A percentile compares a stretch with the other conserved stretches of the same genome.
These are phyloP conservation scores for Marisa cornuarietis DNA, from an alignment of 1,140 invertebrate genomes.

Conservation along the genomic window DNA sequence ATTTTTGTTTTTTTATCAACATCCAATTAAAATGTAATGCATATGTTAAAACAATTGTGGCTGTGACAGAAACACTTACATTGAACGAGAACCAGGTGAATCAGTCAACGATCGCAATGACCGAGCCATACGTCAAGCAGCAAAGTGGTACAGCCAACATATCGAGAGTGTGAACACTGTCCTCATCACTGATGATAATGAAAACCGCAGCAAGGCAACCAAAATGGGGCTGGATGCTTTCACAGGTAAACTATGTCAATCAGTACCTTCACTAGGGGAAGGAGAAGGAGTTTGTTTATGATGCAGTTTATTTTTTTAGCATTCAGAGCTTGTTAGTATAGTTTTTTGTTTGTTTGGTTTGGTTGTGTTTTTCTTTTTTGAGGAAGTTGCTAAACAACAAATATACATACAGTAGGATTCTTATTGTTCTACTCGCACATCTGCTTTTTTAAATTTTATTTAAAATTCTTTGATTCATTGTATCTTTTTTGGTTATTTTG, in stretches of 20 bases:
- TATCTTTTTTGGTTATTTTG: too few species aligned
- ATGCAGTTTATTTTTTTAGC: neutral
- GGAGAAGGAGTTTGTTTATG: neutral
- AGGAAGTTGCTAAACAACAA: neutral
- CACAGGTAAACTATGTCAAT: slow-evolving; percentile 70
- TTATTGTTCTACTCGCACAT: too few species aligned
- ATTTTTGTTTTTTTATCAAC: too few species aligned
- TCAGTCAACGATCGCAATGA: slow-evolving; percentile 92
- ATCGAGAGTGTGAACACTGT: slow-evolving; percentile 71
- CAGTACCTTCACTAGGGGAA: slow-evolving; percentile 10
- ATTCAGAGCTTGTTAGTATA: too few species aligned
- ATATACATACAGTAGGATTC: neutral
- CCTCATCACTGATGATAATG: slow-evolving; percentile 87
- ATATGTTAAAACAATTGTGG: neutral
- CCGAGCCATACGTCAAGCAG: slow-evolving; percentile 83
- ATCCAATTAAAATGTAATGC: too few species aligned
- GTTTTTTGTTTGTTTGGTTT: slow-evolving; percentile 3
- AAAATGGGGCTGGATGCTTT: slow-evolving; percentile 75
- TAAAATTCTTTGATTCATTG: too few species aligned
- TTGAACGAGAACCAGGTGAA: slow-evolving; percentile 83
- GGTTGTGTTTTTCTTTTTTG: neutral
- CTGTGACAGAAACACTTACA: slow-evolving; percentile 77
- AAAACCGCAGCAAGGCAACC: slow-evolving; percentile 78
- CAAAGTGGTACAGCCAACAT: slow-evolving; percentile 80
- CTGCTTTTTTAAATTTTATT: too few species aligned